Evolutionary conservation across 2,888 invertebrate genomes (phyloP).

Genomic region (Drosophila prolongata): DNA sequence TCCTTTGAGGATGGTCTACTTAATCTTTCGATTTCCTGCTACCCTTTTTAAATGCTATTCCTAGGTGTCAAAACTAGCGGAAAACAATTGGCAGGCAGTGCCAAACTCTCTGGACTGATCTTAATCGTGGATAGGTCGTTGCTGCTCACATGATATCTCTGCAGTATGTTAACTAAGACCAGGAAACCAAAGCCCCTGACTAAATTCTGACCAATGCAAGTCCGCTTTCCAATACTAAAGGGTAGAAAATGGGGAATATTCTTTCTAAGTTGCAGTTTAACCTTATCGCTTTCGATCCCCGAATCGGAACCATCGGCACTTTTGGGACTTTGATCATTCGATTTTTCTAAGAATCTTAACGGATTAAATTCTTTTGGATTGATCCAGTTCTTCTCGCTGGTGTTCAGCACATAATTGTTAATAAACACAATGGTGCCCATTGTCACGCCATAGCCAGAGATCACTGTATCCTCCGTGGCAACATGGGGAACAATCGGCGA

Average conservation of each 20-base stretch:
- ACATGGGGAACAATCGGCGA: conserved; percentile 96
- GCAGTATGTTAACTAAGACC: conserved; percentile 89
- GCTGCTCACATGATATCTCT: conserved; percentile 88
- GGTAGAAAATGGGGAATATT: conserved; percentile 91
- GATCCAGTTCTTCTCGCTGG: conserved; percentile 90
- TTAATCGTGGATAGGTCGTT: conserved; percentile 86
- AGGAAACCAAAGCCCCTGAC: conserved; percentile 91
- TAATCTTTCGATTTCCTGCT: not conserved
- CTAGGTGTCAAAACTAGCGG: conserved; percentile 86
- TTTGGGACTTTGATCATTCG: conserved; percentile 1
- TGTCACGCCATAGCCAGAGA: conserved; percentile 89
- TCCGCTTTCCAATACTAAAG: conserved; percentile 94
- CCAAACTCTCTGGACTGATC: conserved; percentile 89
- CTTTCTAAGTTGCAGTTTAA: conserved; percentile 82
- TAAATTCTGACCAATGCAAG: conserved; percentile 93
- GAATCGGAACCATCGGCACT: conserved; percentile 86
- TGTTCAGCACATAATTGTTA: conserved; percentile 93
- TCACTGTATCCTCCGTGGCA: conserved; percentile 89
- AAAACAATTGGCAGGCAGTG: conserved; percentile 90
- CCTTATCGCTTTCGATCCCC: conserved; percentile 86
- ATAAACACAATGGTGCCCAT: conserved; percentile 93
- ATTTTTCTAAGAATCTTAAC: conserved; percentile 88
- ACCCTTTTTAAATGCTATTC: not conserved
- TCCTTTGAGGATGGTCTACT: too few relatives aligned
- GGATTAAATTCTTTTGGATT: conserved; percentile 90